A percentile compares a stretch with the other conserved stretches of the same genome.
phyloP scores from a whole-genome alignment of 2,113 vertebrate species.

The Ondatra zibethicus region DNA sequence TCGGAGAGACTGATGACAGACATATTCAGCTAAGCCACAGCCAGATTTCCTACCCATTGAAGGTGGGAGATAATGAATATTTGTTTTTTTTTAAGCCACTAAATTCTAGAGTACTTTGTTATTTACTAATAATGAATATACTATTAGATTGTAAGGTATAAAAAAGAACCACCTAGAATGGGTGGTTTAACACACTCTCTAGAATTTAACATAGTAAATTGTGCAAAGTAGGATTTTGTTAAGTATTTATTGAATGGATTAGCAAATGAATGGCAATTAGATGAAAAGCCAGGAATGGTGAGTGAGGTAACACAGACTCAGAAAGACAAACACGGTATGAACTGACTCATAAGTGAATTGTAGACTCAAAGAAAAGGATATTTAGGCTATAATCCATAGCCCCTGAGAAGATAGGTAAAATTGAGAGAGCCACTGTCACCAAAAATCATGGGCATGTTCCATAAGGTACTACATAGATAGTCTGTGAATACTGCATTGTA shows the following conservation, averaged over 20 bases:
- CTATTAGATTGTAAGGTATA: conserved; percentile 17
- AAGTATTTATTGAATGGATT: neutral
- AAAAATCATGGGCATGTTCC: neutral
- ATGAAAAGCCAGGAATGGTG: neutral
- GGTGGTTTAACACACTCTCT: neutral
- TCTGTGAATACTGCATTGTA: neutral
- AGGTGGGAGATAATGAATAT: neutral
- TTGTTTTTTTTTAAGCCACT: neutral
- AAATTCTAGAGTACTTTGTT: neutral
- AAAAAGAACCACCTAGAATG: neutral
- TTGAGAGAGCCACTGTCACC: neutral
- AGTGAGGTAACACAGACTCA: too few species aligned
- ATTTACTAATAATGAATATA: neutral
- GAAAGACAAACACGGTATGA: too few species aligned
- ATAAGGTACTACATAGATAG: too few species aligned
- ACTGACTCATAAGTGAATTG: too few species aligned
- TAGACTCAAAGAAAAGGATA: too few species aligned
- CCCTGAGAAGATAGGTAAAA: neutral
- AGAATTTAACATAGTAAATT: neutral
- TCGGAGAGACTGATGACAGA: neutral
- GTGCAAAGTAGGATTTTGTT: neutral
- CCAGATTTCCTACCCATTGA: neutral
- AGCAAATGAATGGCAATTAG: neutral
- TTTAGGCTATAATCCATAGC: too few species aligned
- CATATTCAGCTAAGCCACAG: neutral